Base-by-base conservation (phyloP, 1,140 invertebrate genomes). In the Carcinoscorpius rotundicauda region DNA sequence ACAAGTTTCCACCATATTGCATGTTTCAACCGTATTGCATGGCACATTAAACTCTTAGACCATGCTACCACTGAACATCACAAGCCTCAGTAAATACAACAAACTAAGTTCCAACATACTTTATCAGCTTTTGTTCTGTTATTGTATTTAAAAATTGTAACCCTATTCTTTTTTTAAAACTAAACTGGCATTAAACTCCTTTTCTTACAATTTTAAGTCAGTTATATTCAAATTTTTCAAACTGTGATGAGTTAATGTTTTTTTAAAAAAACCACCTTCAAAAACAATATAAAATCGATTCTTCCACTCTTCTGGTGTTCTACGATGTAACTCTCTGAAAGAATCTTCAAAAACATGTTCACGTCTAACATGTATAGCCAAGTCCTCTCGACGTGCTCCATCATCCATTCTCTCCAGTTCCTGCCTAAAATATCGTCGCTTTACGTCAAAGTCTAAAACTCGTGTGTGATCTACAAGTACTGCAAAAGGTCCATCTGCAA, bases 201-300 rank as follows among this genome's bases (percentile, higher is more conserved):
- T 29, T 29, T 29, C n/a, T 65, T 6, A 48, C 2, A 55, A 8
- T 9, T 9, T 57, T 51, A 62, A 62, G n/a, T 11, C 49, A 10
- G 58, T 55, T 66, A 6, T 60, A 49, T 51, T 63, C 29, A 66
- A 56, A n/a, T 58, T 11, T 8, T n/a, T 11, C 64, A 53, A 63
- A 60, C 55, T 68, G 49, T 29, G 29, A 29, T 29, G 29, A 29
- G 29, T 29, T 29, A 29, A 1, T 29, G 0, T 29, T 29, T 29
- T 29, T 29, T 29, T 29, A 29, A 29, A 29, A 29, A 29, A 29
- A 55, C 64, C 72, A 62, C 88, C 89, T 84, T 96, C 91, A 78
- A 96, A 96, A 0, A 94, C 90, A 72, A 96, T 94, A 75, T 94
- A 96, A 75, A 96, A 94, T 59, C 91, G 78, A 77, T 93, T 92